Evolutionary conservation across 2,888 invertebrate genomes (phyloP), one percentile per base, ranked within the genome.

Genomic region (Schizaphis graminum): DNA sequence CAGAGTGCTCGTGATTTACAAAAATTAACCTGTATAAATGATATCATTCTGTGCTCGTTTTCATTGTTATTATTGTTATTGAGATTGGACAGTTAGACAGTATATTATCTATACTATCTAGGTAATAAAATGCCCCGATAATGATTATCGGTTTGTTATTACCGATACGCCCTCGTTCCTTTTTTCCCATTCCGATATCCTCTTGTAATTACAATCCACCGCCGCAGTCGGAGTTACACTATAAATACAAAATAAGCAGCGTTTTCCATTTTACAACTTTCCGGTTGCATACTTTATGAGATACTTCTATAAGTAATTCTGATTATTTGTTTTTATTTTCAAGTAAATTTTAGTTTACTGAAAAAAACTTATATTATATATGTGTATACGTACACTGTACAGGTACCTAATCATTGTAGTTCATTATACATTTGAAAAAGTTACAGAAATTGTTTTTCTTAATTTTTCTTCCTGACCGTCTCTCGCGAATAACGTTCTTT

Each of bases 111-210:
- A 35, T 26, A 41, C 35, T 88, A n/a, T 49, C 35, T 77, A 91
- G 53, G 84, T 91, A 91, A 85, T 85, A 85, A 85, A 91, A 85
- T n/a, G 16, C 44, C 41, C 21, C 41, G 41, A 85, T 77, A 56
- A 91, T 44, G 84, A 56, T 57, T 56, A 91, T 85, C 91, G 56
- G 91, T 85, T 56, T 35, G 77, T 35, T 91, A 85, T 24, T 56
- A 91, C 85, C 41, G 56, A 91, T 35, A 44, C 56, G 44, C 91
- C 26, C 44, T 57, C 44, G n/a, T 35, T 85, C 85, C 41, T 28
- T 85, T 67, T 67, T 77, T 57, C 24, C 53, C 41, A 44, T 91
- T 24, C 2, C 44, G 24, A 85, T 57, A 85, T 91, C 91, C 56
- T 56, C 56, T 85, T 85, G 84, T 84, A 90, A 90, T 90, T 67